Conservation (phyloP, 1,140 invertebrate genomes). For the Copidosoma floridanum region DNA sequence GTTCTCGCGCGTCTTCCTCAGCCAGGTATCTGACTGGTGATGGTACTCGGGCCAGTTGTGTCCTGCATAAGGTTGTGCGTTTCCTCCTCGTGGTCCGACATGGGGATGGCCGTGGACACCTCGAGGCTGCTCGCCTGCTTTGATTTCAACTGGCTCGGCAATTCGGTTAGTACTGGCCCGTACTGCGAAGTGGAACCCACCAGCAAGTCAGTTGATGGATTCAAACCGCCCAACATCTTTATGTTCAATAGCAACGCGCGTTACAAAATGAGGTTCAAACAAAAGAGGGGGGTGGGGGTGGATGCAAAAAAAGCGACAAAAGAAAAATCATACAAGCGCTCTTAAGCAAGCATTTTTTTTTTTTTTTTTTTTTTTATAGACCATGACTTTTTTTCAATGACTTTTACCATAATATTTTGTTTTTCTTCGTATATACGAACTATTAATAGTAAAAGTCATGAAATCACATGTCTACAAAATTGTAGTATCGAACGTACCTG, state of each 20-base stretch:
- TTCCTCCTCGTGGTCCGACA: constrained; percentile 55
- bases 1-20: constrained; percentile 36
- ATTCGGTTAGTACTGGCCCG: constrained; percentile 56
- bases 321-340: constrained; percentile 24
- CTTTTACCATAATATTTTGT: neutral
- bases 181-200: constrained; percentile 59
- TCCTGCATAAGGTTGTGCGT: constrained; percentile 54
- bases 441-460: too few species aligned
- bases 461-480: too few species aligned
- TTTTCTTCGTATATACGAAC: neutral
- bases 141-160: constrained; percentile 49
- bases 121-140: constrained; percentile 41
- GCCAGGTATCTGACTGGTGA: constrained; percentile 47
- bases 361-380: neutral
- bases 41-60: constrained; percentile 37
- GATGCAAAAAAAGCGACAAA: constrained; percentile 27
- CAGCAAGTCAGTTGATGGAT: constrained; percentile 58
- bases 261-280: constrained; percentile 50
- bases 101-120: constrained; percentile 39
- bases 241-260: constrained; percentile 49
- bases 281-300: constrained; percentile 36
- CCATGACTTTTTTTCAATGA: neutral
- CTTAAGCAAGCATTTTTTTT: constrained; percentile 7
- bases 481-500: constrained; percentile 48
- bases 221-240: constrained; percentile 60